A percentile compares a stretch with the other conserved stretches of the same genome.
phyloP scores from a whole-genome alignment of 1,140 invertebrate genomes.

The Triops longicaudatus region DNA sequence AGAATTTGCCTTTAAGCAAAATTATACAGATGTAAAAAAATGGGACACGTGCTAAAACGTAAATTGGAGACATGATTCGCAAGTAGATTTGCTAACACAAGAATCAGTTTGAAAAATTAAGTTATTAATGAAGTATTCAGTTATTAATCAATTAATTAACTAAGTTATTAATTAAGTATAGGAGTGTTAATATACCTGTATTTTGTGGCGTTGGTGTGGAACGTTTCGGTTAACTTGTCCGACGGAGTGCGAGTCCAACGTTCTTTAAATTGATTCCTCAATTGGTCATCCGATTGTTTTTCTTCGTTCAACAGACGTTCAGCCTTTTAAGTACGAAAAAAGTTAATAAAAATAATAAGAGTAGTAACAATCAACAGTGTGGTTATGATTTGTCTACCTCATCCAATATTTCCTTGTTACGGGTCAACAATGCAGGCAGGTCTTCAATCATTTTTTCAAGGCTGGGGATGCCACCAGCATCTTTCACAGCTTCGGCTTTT shows the following conservation, averaged over 20 bases:
- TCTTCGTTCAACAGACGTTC: conserved; percentile 85
- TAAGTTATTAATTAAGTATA: no score
- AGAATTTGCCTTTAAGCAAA: conserved; percentile 54
- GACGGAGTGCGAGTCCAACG: conserved; percentile 86
- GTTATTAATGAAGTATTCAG: no score
- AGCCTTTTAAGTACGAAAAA: conserved; percentile 44
- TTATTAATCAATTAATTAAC: no score
- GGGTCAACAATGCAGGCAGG: conserved; percentile 76
- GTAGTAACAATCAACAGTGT: no score
- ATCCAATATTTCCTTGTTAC: conserved; percentile 92
- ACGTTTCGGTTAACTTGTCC: conserved; percentile 76
- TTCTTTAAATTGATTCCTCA: conserved; percentile 81
- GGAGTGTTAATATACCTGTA: conserved; percentile 53
- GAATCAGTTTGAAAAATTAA: no score
- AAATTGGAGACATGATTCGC: no score
- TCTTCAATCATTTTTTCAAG: conserved; percentile 58
- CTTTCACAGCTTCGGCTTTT: conserved; percentile 64
- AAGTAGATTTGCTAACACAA: no score
- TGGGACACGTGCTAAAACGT: no score
- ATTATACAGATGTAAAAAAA: no score
- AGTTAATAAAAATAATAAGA: conserved; percentile 19
- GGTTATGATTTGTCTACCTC: no score
- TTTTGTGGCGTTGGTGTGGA: conserved; percentile 74
- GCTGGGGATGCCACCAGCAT: conserved; percentile 49
- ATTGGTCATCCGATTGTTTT: conserved; percentile 75